Percentiles rank a stretch among this genome's conserved stretches.
Conservation (phyloP, 2,113 vertebrate species). For the Peromyscus leucopus region DNA sequence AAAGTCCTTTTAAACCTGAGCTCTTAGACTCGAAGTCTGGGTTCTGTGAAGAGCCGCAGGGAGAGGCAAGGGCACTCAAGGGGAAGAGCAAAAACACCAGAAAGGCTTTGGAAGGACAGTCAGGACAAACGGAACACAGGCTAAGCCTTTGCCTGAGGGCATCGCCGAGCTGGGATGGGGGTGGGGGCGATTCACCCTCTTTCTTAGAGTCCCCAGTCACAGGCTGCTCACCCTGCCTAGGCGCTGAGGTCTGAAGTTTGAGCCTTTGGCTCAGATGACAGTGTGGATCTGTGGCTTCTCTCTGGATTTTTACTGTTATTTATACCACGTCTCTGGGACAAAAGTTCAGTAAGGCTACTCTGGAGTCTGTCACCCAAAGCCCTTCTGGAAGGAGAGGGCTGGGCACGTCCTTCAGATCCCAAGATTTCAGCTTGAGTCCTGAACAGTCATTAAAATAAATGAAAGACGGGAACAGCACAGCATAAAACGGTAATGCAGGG, state of each 20-base stretch:
- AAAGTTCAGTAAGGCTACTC: background rate
- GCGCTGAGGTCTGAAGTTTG: background rate
- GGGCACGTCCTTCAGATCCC: background rate
- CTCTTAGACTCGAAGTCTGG: background rate
- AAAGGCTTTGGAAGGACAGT: background rate
- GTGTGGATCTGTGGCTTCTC: background rate
- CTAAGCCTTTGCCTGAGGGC: conserved; percentile 21
- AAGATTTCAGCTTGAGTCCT: background rate
- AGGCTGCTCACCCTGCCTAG: background rate
- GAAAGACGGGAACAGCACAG: background rate
- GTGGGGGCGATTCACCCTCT: background rate
- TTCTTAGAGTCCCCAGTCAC: background rate
- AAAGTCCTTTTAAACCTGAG: background rate
- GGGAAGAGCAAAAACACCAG: background rate
- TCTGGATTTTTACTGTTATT: background rate
- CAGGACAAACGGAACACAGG: background rate
- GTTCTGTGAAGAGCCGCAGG: background rate
- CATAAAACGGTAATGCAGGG: background rate
- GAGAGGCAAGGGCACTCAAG: background rate
- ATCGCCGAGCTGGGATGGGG: background rate
- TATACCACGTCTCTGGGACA: background rate
- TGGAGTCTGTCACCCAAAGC: background rate
- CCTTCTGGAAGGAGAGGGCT: background rate
- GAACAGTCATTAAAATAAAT: background rate
- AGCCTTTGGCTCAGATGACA: background rate